Evolutionary conservation across 23 tunicate species (phyloP).

Genomic region (Ciona savignyi): DNA sequence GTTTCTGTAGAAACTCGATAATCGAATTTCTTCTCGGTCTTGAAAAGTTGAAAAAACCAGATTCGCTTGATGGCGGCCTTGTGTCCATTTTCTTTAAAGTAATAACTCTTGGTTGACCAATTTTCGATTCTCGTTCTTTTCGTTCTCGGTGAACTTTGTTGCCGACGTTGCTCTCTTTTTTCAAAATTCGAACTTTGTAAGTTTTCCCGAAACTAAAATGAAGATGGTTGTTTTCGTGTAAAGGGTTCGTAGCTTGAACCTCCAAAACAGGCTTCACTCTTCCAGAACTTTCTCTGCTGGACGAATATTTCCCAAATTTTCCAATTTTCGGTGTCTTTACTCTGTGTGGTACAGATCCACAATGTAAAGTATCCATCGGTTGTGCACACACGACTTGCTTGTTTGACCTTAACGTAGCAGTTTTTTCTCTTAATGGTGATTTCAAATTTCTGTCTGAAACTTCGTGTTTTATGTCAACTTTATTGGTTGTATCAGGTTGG

Average conservation of each 20-base stretch:
- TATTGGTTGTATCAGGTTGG: no score
- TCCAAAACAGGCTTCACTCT: no score
- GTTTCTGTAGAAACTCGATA: constrained; percentile 34
- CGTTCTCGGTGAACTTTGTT: constrained; percentile 42
- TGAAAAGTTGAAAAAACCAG: background rate
- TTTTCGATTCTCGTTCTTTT: constrained; percentile 20
- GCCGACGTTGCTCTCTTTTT: constrained; percentile 44
- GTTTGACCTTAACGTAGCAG: background rate
- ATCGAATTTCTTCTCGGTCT: constrained; percentile 34
- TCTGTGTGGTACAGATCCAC: background rate
- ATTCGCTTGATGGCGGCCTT: constrained; percentile 1
- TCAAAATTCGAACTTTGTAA: constrained; percentile 29
- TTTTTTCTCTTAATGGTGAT: no score
- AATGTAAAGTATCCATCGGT: background rate
- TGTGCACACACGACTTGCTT: background rate
- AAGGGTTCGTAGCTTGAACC: no score
- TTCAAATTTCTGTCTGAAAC: no score
- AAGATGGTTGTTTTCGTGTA: no score
- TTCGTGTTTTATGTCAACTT: no score
- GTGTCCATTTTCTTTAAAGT: background rate
- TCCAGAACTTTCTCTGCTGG: no score
- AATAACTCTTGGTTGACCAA: constrained; percentile 32
- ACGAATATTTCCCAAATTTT: no score
- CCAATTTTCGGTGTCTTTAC: no score
- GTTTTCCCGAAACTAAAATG: constrained; percentile 12